Conservation (phyloP, 2,113 vertebrate genomes). For the Chaetodon auriga region DNA sequence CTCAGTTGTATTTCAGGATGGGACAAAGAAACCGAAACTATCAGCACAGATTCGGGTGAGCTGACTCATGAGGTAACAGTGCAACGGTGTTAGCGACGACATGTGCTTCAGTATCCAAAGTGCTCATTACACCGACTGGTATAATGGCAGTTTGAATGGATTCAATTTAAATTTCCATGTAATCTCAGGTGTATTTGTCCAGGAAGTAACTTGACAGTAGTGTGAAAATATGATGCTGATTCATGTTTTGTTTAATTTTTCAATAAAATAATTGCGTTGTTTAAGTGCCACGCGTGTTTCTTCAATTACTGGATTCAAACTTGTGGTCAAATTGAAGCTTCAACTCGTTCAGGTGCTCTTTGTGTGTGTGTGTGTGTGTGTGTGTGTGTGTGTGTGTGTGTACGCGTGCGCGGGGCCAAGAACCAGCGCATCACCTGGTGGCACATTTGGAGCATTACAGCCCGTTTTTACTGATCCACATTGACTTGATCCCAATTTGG, state of each 20-base stretch:
- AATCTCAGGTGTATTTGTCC: neutral
- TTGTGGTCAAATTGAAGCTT: neutral
- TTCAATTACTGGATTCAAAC: neutral
- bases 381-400: no score
- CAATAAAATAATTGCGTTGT: neutral
- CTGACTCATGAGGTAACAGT: neutral
- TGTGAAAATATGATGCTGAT: conserved; percentile 3
- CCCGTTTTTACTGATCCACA: no score
- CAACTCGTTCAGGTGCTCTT: neutral
- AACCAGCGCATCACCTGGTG: conserved; percentile 8
- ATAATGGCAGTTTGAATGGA: neutral
- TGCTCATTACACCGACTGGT: neutral
- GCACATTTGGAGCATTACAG: no score
- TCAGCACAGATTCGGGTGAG: neutral
- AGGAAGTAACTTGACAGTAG: neutral
- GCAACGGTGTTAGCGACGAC: neutral
- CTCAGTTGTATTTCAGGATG: neutral
- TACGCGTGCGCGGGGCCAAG: neutral
- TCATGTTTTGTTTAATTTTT: neutral
- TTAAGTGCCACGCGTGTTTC: conserved; percentile 2
- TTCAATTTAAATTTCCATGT: neutral
- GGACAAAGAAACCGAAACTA: neutral
- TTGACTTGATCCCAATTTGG: no score
- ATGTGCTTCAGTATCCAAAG: neutral
- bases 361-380: no score